Evolutionary conservation across 2,113 vertebrate species (phyloP).

Genomic region (Sitta europaea): DNA sequence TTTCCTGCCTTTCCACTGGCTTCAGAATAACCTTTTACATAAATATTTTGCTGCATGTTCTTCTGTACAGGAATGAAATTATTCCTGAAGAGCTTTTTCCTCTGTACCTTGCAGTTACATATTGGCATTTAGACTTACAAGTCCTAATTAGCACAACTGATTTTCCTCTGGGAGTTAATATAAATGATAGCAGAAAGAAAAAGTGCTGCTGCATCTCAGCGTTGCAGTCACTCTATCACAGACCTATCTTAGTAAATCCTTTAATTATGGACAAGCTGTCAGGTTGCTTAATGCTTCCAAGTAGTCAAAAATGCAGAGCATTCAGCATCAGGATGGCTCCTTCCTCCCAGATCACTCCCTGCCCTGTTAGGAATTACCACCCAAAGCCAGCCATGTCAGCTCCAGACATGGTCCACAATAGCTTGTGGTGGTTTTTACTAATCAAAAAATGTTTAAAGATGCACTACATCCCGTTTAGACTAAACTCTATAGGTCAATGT

Average conservation of each 20-base stretch:
- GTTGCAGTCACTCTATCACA: not conserved
- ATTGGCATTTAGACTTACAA: conserved; percentile 30
- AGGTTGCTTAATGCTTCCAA: conserved; percentile 4
- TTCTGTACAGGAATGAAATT: not conserved
- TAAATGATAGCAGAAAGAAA: conserved; percentile 1
- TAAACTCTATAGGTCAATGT: not conserved
- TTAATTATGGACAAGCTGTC: not conserved
- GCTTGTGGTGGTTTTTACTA: not conserved
- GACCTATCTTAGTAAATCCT: not conserved
- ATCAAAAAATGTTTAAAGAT: not conserved
- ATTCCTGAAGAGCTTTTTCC: not conserved
- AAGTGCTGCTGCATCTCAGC: not conserved
- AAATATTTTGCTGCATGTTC: not conserved
- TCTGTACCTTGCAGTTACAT: not conserved
- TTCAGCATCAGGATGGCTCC: not conserved
- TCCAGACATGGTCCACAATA: not conserved
- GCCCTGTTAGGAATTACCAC: not conserved
- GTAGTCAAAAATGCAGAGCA: not conserved
- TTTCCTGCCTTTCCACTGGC: not conserved
- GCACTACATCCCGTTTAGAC: not conserved
- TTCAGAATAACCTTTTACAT: not conserved
- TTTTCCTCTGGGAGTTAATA: conserved; percentile 28
- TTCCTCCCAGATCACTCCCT: not conserved
- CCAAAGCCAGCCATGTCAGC: not conserved
- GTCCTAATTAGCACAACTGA: conserved; percentile 19